A percentile compares a stretch with the other conserved stretches of the same genome.
Evolutionary conservation across 2,797 vertebrate genomes (phyloP).

Genomic region (Parotocinclus haroldoi): DNA sequence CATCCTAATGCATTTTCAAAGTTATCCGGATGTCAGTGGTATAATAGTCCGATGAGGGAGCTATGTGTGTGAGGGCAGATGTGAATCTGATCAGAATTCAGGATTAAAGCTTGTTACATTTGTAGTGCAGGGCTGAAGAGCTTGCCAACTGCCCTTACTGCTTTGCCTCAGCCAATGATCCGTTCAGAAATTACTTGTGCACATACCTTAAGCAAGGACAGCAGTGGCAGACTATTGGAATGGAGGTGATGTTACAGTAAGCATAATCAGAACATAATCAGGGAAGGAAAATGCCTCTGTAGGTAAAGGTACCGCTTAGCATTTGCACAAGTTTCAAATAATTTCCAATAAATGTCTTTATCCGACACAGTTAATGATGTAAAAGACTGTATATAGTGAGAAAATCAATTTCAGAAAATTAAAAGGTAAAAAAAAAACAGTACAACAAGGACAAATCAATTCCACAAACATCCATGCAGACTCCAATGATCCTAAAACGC

Average conservation of each 20-base stretch:
- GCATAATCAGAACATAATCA: not conserved
- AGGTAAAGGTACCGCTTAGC: not conserved
- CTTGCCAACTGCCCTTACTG: slow-evolving; percentile 31
- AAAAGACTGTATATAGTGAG: too few relatives aligned
- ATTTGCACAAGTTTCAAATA: not conserved
- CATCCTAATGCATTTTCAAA: slow-evolving; percentile 46
- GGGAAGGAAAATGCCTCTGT: not conserved
- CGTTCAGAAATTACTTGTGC: slow-evolving; percentile 21
- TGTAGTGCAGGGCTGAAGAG: not conserved
- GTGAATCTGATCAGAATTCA: slow-evolving; percentile 42
- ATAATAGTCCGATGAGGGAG: slow-evolving; percentile 10
- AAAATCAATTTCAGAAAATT: not conserved
- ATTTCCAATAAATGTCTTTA: too few relatives aligned
- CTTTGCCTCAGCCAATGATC: slow-evolving; percentile 25
- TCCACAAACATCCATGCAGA: not conserved
- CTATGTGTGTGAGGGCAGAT: slow-evolving; percentile 18
- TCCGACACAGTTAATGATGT: too few relatives aligned
- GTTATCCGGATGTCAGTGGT: slow-evolving; percentile 12
- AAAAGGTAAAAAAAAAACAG: not conserved
- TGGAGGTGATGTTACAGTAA: not conserved
- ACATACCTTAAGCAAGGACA: slow-evolving; percentile 26
- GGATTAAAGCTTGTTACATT: slow-evolving; percentile 23
- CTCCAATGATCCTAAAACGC: not conserved
- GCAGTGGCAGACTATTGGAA: slow-evolving; percentile 17
- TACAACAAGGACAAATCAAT: too few relatives aligned